phyloP scores from a whole-genome alignment of 35 echinoderm and acorn worm species.

The Hemicentrotus pulcherrimus region DNA sequence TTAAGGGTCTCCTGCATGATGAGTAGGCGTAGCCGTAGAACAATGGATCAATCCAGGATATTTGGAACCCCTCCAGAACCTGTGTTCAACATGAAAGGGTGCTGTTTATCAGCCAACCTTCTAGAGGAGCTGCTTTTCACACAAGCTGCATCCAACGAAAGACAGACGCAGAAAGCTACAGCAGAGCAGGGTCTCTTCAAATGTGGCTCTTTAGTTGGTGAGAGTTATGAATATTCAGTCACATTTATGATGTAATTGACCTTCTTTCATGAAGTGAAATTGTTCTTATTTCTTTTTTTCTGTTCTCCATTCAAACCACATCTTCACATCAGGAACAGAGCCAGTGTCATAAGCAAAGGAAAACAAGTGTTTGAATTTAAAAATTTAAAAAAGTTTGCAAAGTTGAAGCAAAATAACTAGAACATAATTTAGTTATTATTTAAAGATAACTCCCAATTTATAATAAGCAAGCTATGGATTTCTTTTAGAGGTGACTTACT shows the following conservation, averaged over 20 bases:
- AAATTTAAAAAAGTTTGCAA: too few relatives aligned
- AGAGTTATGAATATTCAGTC: neutral
- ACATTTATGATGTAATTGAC: neutral
- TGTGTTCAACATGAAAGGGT: constrained; percentile 71
- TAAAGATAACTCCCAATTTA: neutral
- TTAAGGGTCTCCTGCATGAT: neutral
- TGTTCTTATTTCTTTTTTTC: neutral
- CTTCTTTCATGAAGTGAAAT: neutral
- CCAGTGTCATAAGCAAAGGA: too few relatives aligned
- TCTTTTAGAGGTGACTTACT: neutral
- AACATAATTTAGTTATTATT: too few relatives aligned
- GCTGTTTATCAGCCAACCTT: constrained; percentile 62
- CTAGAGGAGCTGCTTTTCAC: constrained; percentile 64
- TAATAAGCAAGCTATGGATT: neutral
- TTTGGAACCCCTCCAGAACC: constrained; percentile 84
- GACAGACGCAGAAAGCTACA: constrained; percentile 13
- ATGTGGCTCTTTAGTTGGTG: constrained; percentile 55
- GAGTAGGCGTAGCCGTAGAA: neutral
- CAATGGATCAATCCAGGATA: constrained; percentile 37
- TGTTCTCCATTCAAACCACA: neutral
- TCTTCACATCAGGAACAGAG: neutral
- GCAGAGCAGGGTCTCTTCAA: constrained; percentile 59
- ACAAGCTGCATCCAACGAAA: constrained; percentile 63
- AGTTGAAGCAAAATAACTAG: too few relatives aligned
- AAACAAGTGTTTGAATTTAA: neutral